These are phyloP conservation scores for Sebastiscus tertius DNA, from an alignment of 2,797 vertebrate genomes.

Conservation along the genomic window DNA sequence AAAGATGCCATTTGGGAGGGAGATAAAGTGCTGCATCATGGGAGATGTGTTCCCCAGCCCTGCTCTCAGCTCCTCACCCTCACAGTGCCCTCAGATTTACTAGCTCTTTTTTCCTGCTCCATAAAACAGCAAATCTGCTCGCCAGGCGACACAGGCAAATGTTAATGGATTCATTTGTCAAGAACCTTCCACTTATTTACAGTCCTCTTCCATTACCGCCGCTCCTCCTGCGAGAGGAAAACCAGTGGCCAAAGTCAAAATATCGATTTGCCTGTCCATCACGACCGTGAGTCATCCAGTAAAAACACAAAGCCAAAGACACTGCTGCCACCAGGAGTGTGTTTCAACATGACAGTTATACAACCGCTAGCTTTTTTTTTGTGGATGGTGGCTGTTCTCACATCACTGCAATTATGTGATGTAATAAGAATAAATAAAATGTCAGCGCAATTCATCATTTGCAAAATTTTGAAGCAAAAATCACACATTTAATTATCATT, in stretches of 20 bases:
- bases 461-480: background rate
- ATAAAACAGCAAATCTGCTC: conserved; percentile 87
- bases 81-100: conserved; percentile 85
- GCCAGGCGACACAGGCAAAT: conserved; percentile 87
- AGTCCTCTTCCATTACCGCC: conserved; percentile 82
- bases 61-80: conserved; percentile 76
- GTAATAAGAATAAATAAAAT: background rate
- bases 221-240: conserved; percentile 74
- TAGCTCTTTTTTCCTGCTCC: conserved; percentile 84
- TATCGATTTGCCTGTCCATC: conserved; percentile 83
- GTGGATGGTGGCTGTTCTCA: background rate
- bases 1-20: conserved; percentile 87
- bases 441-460: conserved; percentile 1
- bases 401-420: conserved; percentile 27
- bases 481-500: background rate
- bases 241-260: conserved; percentile 81
- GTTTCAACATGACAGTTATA: conserved; percentile 60
- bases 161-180: conserved; percentile 91
- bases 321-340: conserved; percentile 56
- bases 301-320: conserved; percentile 66
- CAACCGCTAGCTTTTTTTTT: conserved; percentile 25
- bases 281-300: conserved; percentile 71
- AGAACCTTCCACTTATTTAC: conserved; percentile 87
- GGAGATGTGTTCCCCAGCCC: conserved; percentile 77
- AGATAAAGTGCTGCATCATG: conserved; percentile 88